Conservation (phyloP, 2,797 vertebrate genomes). For the Megalops cyprinoides region DNA sequence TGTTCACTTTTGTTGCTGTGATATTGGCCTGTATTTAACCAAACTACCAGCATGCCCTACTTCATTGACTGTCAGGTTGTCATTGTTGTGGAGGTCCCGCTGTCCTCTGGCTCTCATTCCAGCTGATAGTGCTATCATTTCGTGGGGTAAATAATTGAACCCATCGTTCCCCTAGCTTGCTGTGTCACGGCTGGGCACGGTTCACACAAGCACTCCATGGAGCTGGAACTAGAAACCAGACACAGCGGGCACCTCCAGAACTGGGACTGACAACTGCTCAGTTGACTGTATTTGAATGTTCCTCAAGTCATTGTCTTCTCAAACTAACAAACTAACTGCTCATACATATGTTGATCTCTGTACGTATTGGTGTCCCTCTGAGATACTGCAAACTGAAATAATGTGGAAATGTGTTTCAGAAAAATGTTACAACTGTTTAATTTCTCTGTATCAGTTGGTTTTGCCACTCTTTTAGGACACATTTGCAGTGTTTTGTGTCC, state of each 20-base stretch:
- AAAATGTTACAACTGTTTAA: background rate
- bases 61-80: background rate
- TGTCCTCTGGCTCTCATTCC: background rate
- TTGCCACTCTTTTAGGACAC: background rate
- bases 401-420: background rate
- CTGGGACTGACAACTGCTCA: background rate
- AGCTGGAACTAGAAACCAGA: background rate
- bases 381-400: background rate
- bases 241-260: background rate
- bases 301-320: background rate
- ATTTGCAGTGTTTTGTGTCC: background rate
- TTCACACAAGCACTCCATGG: background rate
- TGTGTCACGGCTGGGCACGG: background rate
- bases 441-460: background rate
- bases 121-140: background rate
- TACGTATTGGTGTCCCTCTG: background rate
- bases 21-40: background rate
- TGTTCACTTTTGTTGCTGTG: slow-evolving; percentile 12
- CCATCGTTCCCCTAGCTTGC: background rate
- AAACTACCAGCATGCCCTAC: slow-evolving; percentile 21
- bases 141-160: background rate
- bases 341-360: background rate
- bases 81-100: background rate
- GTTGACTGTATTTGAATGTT: background rate
- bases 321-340: background rate